A percentile compares a stretch with the other conserved stretches of the same genome.
Evolutionary conservation across 35 echinoderm and acorn worm genomes (phyloP).

Genomic region (Hemicentrotus pulcherrimus): DNA sequence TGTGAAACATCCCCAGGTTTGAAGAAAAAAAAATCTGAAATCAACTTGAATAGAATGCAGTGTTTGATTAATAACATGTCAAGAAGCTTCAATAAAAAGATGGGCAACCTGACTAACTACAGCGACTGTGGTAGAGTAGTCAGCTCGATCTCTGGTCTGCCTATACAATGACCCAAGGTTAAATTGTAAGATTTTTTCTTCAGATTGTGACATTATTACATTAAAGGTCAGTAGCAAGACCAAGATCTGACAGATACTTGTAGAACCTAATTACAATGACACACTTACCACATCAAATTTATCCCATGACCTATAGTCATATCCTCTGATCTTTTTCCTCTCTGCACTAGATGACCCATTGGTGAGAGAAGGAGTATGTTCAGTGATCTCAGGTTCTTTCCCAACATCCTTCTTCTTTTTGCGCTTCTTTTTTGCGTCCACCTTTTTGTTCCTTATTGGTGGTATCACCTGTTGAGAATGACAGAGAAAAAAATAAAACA

Average conservation of each 20-base stretch:
- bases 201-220: background rate
- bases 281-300: conserved; percentile 96
- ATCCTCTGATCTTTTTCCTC: conserved; percentile 67
- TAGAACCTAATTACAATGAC: background rate
- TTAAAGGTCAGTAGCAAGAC: background rate
- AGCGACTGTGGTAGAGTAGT: too few relatives aligned
- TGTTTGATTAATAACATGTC: too few relatives aligned
- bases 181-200: background rate
- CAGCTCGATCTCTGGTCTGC: background rate
- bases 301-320: conserved; percentile 98
- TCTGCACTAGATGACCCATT: conserved; percentile 11
- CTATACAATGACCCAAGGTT: background rate
- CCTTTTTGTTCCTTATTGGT: conserved; percentile 75
- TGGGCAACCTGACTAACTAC: too few relatives aligned
- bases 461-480: conserved; percentile 53
- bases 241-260: background rate
- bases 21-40: too few relatives aligned
- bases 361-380: conserved; percentile 35
- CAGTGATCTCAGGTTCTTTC: conserved; percentile 19
- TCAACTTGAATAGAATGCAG: too few relatives aligned
- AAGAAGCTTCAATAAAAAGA: too few relatives aligned
- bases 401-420: conserved; percentile 57
- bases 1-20: too few relatives aligned
- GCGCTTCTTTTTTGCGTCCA: conserved; percentile 56
- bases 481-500: background rate